Percentiles rank a stretch among this genome's conserved stretches.
These are phyloP conservation scores for Acronicta alni DNA, from an alignment of 2,888 invertebrate genomes.

Conservation along the genomic window DNA sequence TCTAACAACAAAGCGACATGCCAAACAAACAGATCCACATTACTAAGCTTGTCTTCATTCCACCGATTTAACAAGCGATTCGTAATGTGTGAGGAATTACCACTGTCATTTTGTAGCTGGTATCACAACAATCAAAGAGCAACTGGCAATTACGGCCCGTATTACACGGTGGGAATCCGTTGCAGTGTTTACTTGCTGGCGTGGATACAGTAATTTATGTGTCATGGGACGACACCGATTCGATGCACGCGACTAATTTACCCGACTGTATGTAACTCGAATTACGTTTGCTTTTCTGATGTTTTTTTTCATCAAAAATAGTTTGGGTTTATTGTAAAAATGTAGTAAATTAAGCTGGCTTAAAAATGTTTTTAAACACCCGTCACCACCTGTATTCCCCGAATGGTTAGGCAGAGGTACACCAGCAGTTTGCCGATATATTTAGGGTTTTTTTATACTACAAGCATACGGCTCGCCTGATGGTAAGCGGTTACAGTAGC, in stretches of 20 bases:
- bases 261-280: conserved; percentile 12
- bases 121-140: conserved; percentile 63
- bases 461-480: too few species aligned
- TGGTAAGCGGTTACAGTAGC: too few species aligned
- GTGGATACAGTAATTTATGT: conserved; percentile 65
- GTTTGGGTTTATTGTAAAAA: neutral
- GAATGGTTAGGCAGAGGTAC: too few species aligned
- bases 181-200: conserved; percentile 60
- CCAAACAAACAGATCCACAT: conserved; percentile 20
- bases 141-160: conserved; percentile 61
- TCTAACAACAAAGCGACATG: conserved; percentile 2
- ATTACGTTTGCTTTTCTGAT: neutral
- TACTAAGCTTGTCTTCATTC: conserved; percentile 22
- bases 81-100: conserved; percentile 51
- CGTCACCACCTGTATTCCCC: too few species aligned
- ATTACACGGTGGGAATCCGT: conserved; percentile 50
- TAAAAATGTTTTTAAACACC: too few species aligned
- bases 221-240: conserved; percentile 49
- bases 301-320: conserved; percentile 3
- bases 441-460: too few species aligned
- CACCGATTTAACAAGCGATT: conserved; percentile 25
- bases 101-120: conserved; percentile 58
- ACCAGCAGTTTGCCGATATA: too few species aligned
- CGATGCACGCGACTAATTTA: conserved; percentile 54
- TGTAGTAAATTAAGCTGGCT: neutral